phyloP scores from a whole-genome alignment of 2,888 invertebrate species.

The Griposia aprilina region DNA sequence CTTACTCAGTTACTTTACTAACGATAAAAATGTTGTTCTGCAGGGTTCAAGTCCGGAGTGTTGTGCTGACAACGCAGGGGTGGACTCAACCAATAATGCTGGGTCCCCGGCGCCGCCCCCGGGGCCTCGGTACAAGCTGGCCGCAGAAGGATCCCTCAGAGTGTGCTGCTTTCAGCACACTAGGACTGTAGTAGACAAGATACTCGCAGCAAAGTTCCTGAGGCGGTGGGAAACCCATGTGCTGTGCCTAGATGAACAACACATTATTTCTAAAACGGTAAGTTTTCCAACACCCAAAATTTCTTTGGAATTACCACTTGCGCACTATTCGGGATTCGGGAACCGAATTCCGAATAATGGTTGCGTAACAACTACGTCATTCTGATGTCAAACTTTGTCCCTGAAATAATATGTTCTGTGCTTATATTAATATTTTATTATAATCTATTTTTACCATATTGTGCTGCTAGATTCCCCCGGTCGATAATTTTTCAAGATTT shows the following conservation, averaged over 20 bases:
- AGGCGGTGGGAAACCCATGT: slow-evolving; percentile 95
- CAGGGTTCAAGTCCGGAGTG: slow-evolving; percentile 91
- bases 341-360: slow-evolving; percentile 26
- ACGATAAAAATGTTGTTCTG: slow-evolving; percentile 46
- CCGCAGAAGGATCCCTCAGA: slow-evolving; percentile 93
- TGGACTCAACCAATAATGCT: slow-evolving; percentile 78
- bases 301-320: slow-evolving; percentile 12
- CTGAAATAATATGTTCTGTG: slow-evolving; percentile 28
- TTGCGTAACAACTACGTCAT: slow-evolving; percentile 44
- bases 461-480: slow-evolving; percentile 6
- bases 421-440: slow-evolving; percentile 21
- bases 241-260: slow-evolving; percentile 92
- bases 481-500: slow-evolving; percentile 3
- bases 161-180: slow-evolving; percentile 95
- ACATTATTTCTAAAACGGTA: slow-evolving; percentile 94
- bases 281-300: slow-evolving; percentile 62
- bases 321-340: slow-evolving; percentile 21
- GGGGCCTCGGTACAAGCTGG: slow-evolving; percentile 92
- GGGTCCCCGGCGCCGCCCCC: slow-evolving; percentile 85
- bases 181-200: slow-evolving; percentile 94
- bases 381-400: slow-evolving; percentile 48
- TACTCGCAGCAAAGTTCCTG: slow-evolving; percentile 94
- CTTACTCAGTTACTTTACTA: background rate
- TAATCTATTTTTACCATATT: slow-evolving; percentile 21
- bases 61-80: slow-evolving; percentile 84